Base-by-base conservation (phyloP, 2,797 vertebrate genomes). In the Siniperca scherzeri region DNA sequence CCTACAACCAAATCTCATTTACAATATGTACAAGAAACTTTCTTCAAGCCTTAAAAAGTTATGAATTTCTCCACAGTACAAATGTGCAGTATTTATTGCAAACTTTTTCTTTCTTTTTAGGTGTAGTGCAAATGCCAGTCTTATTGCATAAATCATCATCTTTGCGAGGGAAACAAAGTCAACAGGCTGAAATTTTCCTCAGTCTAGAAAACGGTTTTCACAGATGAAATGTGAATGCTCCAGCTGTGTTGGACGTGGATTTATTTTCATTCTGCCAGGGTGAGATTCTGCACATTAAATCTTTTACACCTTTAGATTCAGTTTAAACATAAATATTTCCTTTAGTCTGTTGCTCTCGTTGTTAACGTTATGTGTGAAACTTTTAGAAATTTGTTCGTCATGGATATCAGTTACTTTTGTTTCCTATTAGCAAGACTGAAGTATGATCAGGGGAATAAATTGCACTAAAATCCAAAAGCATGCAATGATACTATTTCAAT, bases 171-270 rank as follows among this genome's bases (percentile, higher is more conserved):
- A 88, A 70, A 74, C 48, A 69, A 56, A 78, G 44, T 60, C 59
- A 80, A 69, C 81, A 62, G 67, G 75, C 87, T 60, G 73, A 76
- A 40, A 68, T 83, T 80, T 80, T 82, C 21, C 48, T 66, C 14
- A 57, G 52, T 67, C 67, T 25, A 53, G 74, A 81, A 83, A 77
- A 53, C 2, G 30, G 60, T 77, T 90, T 86, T 80, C 81, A 86
- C 80, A 68, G 80, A 80, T 78, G 70, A 89, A 74, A 82, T 61
- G 70, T 85, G 61, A 85, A 59, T 0, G 38, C 38, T 84, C 74
- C 87, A 91, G 87, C 81, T 87, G 92, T 88, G 80, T 42, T 82
- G 69, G 85, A 77, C 44, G 56, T 61, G 60, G 73, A 84, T 88
- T 89, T 66, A 74, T 89, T 84, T 65, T 62, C 52, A 71, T 70